These are phyloP conservation scores for Amphipoea oculea DNA, from an alignment of 2,888 invertebrate species.

Conservation along the genomic window DNA sequence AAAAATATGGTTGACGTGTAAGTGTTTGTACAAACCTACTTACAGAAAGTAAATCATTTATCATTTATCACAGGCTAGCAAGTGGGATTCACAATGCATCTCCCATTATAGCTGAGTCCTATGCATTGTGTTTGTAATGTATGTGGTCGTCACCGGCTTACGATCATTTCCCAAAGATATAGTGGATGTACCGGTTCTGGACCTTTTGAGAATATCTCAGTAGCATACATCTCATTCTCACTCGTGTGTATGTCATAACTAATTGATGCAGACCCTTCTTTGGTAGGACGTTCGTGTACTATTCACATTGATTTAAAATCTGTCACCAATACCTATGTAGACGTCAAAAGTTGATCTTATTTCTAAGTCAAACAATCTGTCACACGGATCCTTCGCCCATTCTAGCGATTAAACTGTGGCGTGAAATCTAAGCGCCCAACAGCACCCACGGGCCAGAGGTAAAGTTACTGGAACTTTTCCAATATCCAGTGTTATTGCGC, in stretches of 20 bases:
- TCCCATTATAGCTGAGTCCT: not conserved
- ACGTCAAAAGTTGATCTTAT: slow-evolving; percentile 17
- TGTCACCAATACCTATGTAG: not conserved
- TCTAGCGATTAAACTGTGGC: slow-evolving; percentile 45
- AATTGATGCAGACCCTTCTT: too few relatives aligned
- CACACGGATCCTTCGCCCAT: slow-evolving; percentile 1
- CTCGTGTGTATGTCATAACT: not conserved
- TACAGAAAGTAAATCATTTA: too few relatives aligned
- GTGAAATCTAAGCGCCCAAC: slow-evolving; percentile 44
- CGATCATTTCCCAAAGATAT: not conserved
- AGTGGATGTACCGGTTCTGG: not conserved
- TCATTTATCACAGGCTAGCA: not conserved
- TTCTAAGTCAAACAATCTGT: slow-evolving; percentile 22
- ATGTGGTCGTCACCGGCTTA: not conserved
- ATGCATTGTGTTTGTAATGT: not conserved
- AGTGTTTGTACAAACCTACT: too few relatives aligned
- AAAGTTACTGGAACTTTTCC: slow-evolving; percentile 64
- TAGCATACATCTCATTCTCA: not conserved
- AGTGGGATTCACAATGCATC: too few relatives aligned
- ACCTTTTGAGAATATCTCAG: not conserved
- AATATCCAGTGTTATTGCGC: slow-evolving; percentile 60
- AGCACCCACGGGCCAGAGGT: slow-evolving; percentile 41
- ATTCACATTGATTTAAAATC: not conserved
- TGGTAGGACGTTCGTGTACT: not conserved
- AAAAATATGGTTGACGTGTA: too few relatives aligned